Evolutionary conservation across 2,888 invertebrate genomes (phyloP), one percentile per base, ranked within the genome.

Genomic region (Meandrusa payeni): DNA sequence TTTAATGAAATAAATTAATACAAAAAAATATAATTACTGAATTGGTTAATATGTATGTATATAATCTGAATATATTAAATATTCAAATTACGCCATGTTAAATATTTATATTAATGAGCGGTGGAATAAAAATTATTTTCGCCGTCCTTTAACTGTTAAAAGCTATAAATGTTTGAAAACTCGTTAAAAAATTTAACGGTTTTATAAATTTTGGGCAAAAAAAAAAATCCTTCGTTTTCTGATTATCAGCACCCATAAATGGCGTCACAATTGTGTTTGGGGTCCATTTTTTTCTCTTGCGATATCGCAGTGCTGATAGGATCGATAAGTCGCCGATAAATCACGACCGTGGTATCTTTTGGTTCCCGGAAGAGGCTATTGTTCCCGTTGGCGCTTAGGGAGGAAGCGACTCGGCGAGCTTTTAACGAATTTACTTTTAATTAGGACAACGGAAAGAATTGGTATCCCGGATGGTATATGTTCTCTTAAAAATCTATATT

Each of bases 251-350:
- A 6, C 9, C 17, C 28, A 13, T 36, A 42, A 26, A 42, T 42
- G 42, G 42, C 42, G 36, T 23, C 24, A 27, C 26, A 32, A 29
- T 24, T 38, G 43, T 24, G 24, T 20, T 7, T 12, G 11, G 10
- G 1, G 19, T 9, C 22, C 17, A 9, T 22, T 43, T 38, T 46
- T 48, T 48, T 40, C 15, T 24, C 27, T 48, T 32, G 47, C 50
- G 47, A 46, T 48, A 50, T 47, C 39, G 50, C 51, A 46, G 46
- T 43, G 12, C 11, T 33, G 50, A 50, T 52, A 50, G 41, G 32
- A 54, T 50, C 46, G 42, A 38, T 37, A 55, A 48, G 48, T 47
- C 34, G 47, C 58, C 52, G 52, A 71, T 76, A 76, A 75, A 79
- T 77, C 74, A 77, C 52, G 65, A 59, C 11, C 9, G 22, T 12